Conservation (phyloP, 30 jellyfish, hydroid and myxozoan species). For the Cassiopea xamachana region DNA sequence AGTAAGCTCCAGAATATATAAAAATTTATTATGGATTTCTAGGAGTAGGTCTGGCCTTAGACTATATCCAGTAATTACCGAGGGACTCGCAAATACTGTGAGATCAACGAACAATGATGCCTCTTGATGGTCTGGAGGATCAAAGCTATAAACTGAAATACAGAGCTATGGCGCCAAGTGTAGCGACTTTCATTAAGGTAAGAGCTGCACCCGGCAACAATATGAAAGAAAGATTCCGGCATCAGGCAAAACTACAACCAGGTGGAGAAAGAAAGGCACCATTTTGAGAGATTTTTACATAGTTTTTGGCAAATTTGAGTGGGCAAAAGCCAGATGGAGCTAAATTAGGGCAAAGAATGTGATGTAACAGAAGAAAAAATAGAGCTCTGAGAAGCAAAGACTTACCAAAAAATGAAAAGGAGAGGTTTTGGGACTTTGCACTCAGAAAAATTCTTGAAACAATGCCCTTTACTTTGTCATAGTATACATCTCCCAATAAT, state of each 20-base stretch:
- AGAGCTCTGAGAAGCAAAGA: conserved; percentile 4
- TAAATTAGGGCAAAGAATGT: not conserved
- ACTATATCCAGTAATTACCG: not conserved
- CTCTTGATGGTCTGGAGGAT: not conserved
- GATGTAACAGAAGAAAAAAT: not conserved
- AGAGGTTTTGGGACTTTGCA: no score
- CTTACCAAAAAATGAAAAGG: no score
- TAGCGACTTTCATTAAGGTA: not conserved
- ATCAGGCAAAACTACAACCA: not conserved
- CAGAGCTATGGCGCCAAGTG: conserved; percentile 9
- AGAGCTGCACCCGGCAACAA: not conserved
- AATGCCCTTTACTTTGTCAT: no score
- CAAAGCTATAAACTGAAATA: not conserved
- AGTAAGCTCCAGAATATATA: conserved; percentile 3
- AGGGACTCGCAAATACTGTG: not conserved
- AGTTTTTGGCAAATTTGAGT: conserved; percentile 4
- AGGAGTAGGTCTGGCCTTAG: conserved; percentile 1
- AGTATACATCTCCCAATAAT: no score
- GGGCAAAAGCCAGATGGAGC: conserved; percentile 10
- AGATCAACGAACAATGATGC: not conserved
- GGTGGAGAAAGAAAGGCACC: not conserved
- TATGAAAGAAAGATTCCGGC: not conserved
- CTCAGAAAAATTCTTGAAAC: no score
- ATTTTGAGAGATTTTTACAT: not conserved
- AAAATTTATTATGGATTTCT: not conserved